These are phyloP conservation scores for Lithophane ornitopus DNA, from an alignment of 2,888 invertebrate genomes.

Conservation along the genomic window DNA sequence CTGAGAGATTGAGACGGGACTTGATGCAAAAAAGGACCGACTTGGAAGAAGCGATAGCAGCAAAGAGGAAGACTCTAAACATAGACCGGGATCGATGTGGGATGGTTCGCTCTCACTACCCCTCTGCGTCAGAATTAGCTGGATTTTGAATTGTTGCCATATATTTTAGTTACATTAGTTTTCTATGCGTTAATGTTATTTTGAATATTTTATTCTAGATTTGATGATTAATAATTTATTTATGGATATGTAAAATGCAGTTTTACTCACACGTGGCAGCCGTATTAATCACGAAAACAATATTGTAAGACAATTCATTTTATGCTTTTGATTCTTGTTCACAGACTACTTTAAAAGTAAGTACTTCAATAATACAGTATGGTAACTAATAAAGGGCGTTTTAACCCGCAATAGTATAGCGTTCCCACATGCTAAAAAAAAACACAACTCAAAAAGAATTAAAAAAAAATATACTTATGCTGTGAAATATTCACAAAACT, in stretches of 20 bases:
- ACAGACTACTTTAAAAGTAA: no score
- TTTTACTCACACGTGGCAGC: background rate
- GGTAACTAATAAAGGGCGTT: no score
- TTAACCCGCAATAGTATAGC: no score
- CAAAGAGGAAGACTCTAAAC: constrained; percentile 93
- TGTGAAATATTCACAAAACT: no score
- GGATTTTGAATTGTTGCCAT: constrained; percentile 82
- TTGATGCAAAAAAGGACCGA: constrained; percentile 91
- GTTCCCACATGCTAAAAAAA: no score
- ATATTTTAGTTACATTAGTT: background rate
- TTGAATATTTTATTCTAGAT: constrained; percentile 23
- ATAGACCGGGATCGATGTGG: constrained; percentile 93
- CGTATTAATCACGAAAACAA: background rate
- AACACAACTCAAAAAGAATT: no score
- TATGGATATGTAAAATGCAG: background rate
- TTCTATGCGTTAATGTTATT: background rate
- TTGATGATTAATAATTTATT: background rate
- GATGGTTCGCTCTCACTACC: constrained; percentile 93
- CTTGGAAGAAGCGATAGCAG: constrained; percentile 92
- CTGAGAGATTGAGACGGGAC: constrained; percentile 89
- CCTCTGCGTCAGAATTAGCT: constrained; percentile 91
- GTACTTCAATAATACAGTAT: no score
- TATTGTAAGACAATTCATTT: background rate
- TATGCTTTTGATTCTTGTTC: background rate
- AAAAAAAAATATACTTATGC: no score